These are phyloP conservation scores for Ceryle rudis DNA, from an alignment of 2,797 vertebrate species.

Conservation along the genomic window DNA sequence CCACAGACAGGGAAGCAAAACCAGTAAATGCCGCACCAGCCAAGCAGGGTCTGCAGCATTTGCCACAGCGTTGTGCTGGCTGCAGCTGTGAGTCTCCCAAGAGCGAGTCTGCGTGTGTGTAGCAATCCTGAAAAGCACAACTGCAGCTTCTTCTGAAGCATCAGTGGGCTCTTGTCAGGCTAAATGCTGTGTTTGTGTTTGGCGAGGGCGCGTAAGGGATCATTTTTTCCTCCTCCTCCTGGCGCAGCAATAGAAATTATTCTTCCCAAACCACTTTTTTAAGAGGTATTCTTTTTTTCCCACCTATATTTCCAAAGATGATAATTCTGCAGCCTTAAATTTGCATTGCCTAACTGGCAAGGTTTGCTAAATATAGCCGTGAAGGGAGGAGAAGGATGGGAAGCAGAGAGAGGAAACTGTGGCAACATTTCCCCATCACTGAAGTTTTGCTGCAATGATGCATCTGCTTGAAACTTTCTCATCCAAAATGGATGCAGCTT, in stretches of 20 bases:
- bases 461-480: neutral
- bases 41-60: neutral
- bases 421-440: neutral
- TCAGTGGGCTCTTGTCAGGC: neutral
- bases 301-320: neutral
- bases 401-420: neutral
- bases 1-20: neutral
- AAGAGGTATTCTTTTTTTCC: neutral
- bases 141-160: neutral
- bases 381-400: neutral
- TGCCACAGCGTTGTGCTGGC: no score
- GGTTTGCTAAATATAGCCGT: neutral
- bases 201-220: neutral
- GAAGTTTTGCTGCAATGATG: neutral
- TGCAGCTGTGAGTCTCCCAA: rapidly evolving
- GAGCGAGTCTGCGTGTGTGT: rapidly evolving
- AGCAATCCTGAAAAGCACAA: neutral
- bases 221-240: neutral
- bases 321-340: neutral
- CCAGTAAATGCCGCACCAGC: neutral
- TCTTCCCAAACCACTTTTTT: neutral
- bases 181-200: neutral
- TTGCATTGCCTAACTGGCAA: neutral
- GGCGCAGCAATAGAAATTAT: neutral
- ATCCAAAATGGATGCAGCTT: neutral